A percentile compares a stretch with the other conserved stretches of the same genome.
These are phyloP conservation scores for Coremacera marginata DNA, from an alignment of 2,888 invertebrate species.

Conservation along the genomic window DNA sequence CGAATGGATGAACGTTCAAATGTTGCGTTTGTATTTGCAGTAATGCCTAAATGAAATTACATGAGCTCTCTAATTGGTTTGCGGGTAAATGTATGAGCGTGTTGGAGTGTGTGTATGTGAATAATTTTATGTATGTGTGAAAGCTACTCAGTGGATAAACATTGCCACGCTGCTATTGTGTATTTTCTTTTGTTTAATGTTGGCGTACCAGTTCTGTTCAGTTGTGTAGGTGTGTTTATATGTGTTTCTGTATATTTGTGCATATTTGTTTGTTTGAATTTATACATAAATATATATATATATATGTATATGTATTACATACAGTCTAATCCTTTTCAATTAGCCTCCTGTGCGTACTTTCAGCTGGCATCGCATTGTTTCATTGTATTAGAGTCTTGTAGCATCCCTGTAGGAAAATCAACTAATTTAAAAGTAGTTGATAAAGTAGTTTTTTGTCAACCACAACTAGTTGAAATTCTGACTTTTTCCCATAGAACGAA, in stretches of 20 bases:
- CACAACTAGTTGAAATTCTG: too few relatives aligned
- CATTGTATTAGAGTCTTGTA: neutral
- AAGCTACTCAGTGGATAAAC: neutral
- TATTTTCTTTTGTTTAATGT: too few relatives aligned
- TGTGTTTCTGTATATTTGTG: neutral
- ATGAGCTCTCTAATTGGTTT: constrained; percentile 30
- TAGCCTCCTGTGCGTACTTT: constrained; percentile 15
- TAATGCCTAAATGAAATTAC: constrained; percentile 20
- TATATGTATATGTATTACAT: neutral
- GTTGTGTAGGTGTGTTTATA: neutral
- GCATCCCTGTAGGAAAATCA: too few relatives aligned
- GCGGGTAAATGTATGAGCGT: neutral
- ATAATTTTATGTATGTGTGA: neutral
- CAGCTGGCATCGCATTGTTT: neutral
- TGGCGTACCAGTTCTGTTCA: too few relatives aligned
- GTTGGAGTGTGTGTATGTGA: neutral
- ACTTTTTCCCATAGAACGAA: too few relatives aligned
- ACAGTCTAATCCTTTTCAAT: constrained; percentile 32
- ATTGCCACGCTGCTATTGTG: too few relatives aligned
- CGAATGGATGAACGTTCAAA: neutral
- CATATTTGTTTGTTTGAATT: neutral
- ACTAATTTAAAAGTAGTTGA: too few relatives aligned
- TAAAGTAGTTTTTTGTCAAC: too few relatives aligned
- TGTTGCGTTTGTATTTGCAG: constrained; percentile 13
- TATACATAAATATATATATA: too few relatives aligned